Base-by-base conservation (phyloP, 2,113 vertebrate species). In the Promerops cafer region DNA sequence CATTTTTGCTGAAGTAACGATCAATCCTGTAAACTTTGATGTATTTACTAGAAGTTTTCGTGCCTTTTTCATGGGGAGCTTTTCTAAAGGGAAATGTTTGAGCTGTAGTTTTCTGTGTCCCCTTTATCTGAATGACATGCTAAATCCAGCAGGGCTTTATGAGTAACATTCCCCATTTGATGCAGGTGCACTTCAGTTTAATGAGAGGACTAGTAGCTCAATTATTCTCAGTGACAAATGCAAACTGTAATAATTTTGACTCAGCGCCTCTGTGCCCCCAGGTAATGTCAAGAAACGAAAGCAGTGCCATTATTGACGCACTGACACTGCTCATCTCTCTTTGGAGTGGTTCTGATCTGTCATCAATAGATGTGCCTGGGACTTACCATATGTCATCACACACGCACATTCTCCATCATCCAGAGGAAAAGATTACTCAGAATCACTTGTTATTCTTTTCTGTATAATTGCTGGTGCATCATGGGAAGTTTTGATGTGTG, bases 191-290 rank as follows among this genome's bases (percentile, higher is more conserved):
- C 65, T 92, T 93, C 69, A 68, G 54, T 87, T 94, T 45, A 10
- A 26, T 95, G 61, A 92, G 86, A 85, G 66, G 37, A 70, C 52
- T 63, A 54, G 71, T 42, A 76, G 61, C n/a, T 33, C 44, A 60
- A 66, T 95, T 96, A 90, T 92, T 94, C 94, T 96, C 91, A 89
- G 92, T 94, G 94, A 87, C 54, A 96, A 95, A 97, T 86, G 74
- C 90, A 97, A 96, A 93, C n/a, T 35, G 9, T n/a, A 86, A 10
- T 84, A 86, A 35, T 64, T 96, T 96, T 96, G 90, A 96, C 79
- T 96, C 82, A 87, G 69, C 2, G 19, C 27, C 61, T 89, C 65
- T 70, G 39, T 91, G 91, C 56, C 63, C 57, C n/a, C 47, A 79
- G 60, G 80, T 68, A 89, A 65, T 61, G 57, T 39, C 53, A 83